Percentiles rank a stretch among this genome's conserved stretches.
phyloP scores from a whole-genome alignment of 2,113 vertebrate species.

The Haliaeetus leucogaster region DNA sequence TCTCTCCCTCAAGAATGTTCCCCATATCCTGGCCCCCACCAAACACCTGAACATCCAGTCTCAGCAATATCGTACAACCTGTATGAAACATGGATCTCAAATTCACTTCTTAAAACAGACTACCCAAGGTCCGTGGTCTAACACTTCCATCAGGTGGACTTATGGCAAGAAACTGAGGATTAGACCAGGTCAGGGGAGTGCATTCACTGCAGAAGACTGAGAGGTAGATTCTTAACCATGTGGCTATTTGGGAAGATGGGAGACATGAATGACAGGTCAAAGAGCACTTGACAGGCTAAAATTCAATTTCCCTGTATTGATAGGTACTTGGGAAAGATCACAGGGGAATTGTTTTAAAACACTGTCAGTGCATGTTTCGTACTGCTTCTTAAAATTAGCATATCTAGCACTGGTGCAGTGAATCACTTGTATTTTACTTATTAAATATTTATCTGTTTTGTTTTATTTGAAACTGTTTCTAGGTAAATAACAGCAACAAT shows the following conservation, averaged over 20 bases:
- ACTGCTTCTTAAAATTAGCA: background rate
- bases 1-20: background rate
- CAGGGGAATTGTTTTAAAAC: background rate
- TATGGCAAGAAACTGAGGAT: background rate
- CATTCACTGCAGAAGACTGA: background rate
- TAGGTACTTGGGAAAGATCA: background rate
- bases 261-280: background rate
- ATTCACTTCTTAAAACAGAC: background rate
- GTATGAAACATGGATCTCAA: background rate
- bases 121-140: background rate
- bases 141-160: background rate
- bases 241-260: background rate
- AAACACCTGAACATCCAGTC: background rate
- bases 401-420: background rate
- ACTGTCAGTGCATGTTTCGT: background rate
- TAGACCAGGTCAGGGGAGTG: background rate
- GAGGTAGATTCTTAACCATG: background rate
- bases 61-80: background rate
- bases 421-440: background rate
- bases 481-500: background rate
- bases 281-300: background rate
- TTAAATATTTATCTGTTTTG: background rate
- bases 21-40: background rate
- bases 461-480: background rate
- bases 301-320: background rate